Base-by-base conservation (phyloP, 2,113 vertebrate genomes). In the Paratilapia polleni region DNA sequence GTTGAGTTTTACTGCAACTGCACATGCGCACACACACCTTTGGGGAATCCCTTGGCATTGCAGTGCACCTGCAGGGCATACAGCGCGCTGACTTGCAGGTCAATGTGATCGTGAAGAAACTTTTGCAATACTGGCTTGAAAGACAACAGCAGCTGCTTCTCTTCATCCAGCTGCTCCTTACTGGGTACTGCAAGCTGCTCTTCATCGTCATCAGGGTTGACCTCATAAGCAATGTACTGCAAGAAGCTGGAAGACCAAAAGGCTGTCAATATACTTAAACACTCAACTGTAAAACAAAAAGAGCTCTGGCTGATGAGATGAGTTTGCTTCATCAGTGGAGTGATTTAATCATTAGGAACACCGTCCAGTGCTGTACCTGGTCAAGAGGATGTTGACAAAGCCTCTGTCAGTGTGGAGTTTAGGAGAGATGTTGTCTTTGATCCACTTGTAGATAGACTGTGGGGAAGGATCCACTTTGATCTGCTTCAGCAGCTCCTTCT, bases 51-150 rank as follows among this genome's bases (percentile, higher is more conserved):
- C 83, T 96, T 98, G 88, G 96, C 92, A 84, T 97, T 97, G 95
- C 98, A 99, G 96, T 99, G 98, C 92, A 99, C 98, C 96, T 99
- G 98, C 82, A 99, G 97, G 12, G 98, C 98, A n/a, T 99, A 99
- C 24, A 99, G 94, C 43, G 97, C 98, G 31, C 96, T 96, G 91
- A 99, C 97, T 95, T 99, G 98, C 81, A 99, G 96, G 82, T 99
- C 95, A 31, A 98, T 95, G 80, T 99, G 98, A 93, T 99, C 97
- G 24, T 99, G 98, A 83, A 99, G 97, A 89, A 99, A 99, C 93
- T 99, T 99, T 94, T 99, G 98, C 97, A 99, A 97, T 85, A 99
- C 98, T 1, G 98, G 98, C 92, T 99, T 99, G 94, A 99, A 99
- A 88, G 97, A 97, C 90, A 98, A 96, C 6, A 99, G 94, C 92